Evolutionary conservation across 2,113 vertebrate species (phyloP).

Genomic region (Tapirus terrestris): DNA sequence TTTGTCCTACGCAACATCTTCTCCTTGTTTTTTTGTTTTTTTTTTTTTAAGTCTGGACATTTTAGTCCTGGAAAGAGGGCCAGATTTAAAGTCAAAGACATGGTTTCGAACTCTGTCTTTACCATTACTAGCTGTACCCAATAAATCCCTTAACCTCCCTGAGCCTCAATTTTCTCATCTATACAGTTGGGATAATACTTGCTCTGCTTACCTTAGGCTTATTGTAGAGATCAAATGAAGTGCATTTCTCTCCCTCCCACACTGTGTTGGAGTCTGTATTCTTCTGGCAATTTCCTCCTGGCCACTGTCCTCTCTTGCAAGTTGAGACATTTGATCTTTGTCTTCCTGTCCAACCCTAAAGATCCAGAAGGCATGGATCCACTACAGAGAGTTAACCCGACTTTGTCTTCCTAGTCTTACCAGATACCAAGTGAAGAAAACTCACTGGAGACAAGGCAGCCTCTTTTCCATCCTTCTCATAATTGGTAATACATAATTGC

Average conservation of each 20-base stretch:
- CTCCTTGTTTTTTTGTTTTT: too few relatives aligned
- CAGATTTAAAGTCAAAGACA: not conserved
- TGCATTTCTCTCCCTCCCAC: not conserved
- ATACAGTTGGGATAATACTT: not conserved
- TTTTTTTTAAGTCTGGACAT: not conserved
- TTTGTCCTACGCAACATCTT: not conserved
- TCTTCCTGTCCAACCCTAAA: not conserved
- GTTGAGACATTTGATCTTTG: not conserved
- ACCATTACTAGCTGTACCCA: not conserved
- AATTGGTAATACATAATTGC: not conserved
- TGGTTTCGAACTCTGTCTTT: not conserved
- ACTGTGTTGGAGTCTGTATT: not conserved
- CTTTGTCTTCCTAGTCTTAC: constrained; percentile 18
- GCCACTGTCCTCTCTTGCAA: not conserved
- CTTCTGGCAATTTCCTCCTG: not conserved
- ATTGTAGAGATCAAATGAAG: not conserved
- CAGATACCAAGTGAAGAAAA: not conserved
- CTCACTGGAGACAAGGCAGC: not conserved
- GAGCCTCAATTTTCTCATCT: not conserved
- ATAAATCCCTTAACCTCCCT: not conserved
- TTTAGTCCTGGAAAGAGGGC: not conserved
- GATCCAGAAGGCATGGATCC: not conserved
- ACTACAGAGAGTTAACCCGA: not conserved
- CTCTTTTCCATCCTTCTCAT: not conserved
- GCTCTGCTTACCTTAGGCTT: not conserved